Evolutionary conservation across 2,888 invertebrate genomes (phyloP), one percentile per base, ranked within the genome.

Genomic region (Belgica antarctica): DNA sequence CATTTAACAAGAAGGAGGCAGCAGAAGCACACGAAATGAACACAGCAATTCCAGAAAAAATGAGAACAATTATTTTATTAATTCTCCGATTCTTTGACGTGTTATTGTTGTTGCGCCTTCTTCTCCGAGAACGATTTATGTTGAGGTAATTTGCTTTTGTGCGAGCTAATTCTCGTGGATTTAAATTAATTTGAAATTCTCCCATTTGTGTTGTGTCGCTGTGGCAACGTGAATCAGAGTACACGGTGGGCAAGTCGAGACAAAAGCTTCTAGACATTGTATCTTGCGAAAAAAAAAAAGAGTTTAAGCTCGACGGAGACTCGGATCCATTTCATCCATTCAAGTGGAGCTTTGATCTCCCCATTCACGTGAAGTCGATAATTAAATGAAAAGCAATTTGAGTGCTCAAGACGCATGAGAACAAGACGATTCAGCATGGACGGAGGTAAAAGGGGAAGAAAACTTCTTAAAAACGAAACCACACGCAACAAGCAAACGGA

Each of bases 31-130:
- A 41, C 7, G 41, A 41, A 41, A 41, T 22, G 41, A 41, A 2
- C 41, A 4, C 41, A 41, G 10, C 52, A 52, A 52, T 52, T 15
- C 25, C 19, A 59, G 59, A 59, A 52, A 3, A n/a, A n/a, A n/a
- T n/a, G n/a, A n/a, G 59, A 59, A 25, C 59, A 59, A 59, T 59
- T 59, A 59, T 59, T 59, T 59, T 59, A 59, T 59, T 59, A 59
- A 59, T 59, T 59, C 27, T 59, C 59, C 15, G 2, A 15, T 59
- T 27, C 27, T 59, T 27, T 25, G 22, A 19, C 27, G n/a, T 27
- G 25, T 4, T 27, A 19, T 59, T 59, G 59, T 59, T 57, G 59
- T 10, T 59, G 59, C n/a, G 8, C 1, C n/a, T 59, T 59, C 12
- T 46, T 46, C 15, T 46, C 17, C 15, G 12, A 7, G 19, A 59